Base-by-base conservation (phyloP, 2,888 invertebrate genomes). In the Drosophila atroscutellata region DNA sequence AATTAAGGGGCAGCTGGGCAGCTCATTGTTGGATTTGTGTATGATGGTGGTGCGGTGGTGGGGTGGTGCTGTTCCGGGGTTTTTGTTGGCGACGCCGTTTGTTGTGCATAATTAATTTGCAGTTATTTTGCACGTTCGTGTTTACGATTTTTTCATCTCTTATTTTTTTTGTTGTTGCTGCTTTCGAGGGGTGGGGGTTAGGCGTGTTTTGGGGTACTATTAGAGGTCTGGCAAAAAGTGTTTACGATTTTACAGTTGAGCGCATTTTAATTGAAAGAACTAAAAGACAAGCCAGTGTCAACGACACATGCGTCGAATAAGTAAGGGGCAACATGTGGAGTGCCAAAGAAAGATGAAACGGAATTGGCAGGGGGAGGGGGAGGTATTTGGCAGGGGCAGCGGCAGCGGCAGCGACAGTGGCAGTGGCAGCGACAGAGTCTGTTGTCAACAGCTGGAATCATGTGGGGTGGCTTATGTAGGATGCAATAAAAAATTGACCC, bases 61-160 rank as follows among this genome's bases (percentile, higher is more conserved):
- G 26, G 32, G 42, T 7, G 45, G 34, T 20, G 62, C 20, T 11
- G 7, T n/a, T n/a, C 28, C 7, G 24, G 55, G 28, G 15, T 15
- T 42, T 20, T 42, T n/a, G 39, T 30, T 30, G 30, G 54, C 50
- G 30, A 47, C 60, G 68, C 47, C 83, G 71, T 79, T 88, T 88
- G 84, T 86, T 86, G 84, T 81, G 89, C 89, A 89, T 86, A 89
- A 86, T 86, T 86, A 86, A 86, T 86, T 89, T 76, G 86, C 75
- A 84, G 82, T 81, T 84, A 77, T 79, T 81, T 77, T 69, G 78
- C 65, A 78, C 72, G 75, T 63, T 81, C 61, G 66, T 66, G 65
- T 72, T 51, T 62, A 13, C 26, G 45, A 39, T 45, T 45, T 45
- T 13, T 13, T 42, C n/a, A n/a, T 4, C 2, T 13, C 4, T 18